Evolutionary conservation across 2,113 vertebrate species (phyloP), one percentile per base, ranked within the genome.

Genomic region (Colius striatus): DNA sequence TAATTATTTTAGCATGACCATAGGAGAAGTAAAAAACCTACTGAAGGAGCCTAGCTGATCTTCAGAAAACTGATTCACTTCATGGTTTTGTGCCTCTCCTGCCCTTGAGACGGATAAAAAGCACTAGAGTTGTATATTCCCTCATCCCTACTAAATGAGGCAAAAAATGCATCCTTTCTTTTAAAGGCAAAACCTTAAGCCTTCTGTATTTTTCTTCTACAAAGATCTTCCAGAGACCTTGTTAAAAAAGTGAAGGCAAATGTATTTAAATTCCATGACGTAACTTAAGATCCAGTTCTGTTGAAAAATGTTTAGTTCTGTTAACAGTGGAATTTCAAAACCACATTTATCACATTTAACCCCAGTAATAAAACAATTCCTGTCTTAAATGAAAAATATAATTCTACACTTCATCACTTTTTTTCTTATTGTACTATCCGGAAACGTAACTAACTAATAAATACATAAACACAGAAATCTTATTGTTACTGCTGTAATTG

Each of bases 281-380:
- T 75, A 89, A 92, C 13, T 78, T 87, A 38, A 85, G 61, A 68
- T 89, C 72, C 45, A 65, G 11, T 50, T 84, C 41, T 68, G 15
- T 30, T 84, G 75, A 93, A 95, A 94, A 87, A 55, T 10, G 7
- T 72, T 96, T 71, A 47, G n/a, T 94, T 96, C 90, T 25, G 43
- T 73, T 77, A 94, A 79, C 48, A 66, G 38, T 75, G 38, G 21
- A 65, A 87, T 83, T 91, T 81, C 51, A 72, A 94, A 89, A 36
- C 1, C 5, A 23, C 20, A 75, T 65, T 89, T 87, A 8, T 75
- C 79, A 26, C 29, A 48, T 81, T 77, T 95, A 87, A 54, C 10
- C 22, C 7, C 72, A 80, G 79, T 19, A 89, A 79, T 22, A 74
- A 78, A 92, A 17, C 21, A 25, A 20, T 14, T 50, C 29, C 18